These are phyloP conservation scores for Dendrolimus pini DNA, from an alignment of 2,888 invertebrate species.

Conservation along the genomic window DNA sequence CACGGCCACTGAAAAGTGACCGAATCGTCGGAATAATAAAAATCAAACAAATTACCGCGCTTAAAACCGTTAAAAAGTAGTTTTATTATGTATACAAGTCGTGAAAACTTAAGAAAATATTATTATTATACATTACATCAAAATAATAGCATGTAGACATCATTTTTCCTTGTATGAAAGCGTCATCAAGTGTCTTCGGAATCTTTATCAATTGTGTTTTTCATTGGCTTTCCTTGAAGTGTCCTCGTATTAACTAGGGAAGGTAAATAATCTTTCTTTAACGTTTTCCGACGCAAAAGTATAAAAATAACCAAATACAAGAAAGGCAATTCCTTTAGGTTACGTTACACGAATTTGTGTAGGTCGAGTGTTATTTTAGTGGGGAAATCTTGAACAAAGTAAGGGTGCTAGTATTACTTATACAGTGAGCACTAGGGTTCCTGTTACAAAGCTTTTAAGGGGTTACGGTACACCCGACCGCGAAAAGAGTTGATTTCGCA, in stretches of 20 bases:
- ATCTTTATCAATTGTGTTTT: neutral
- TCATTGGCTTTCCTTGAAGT: neutral
- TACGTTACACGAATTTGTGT: neutral
- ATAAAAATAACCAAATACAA: neutral
- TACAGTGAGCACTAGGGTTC: conserved; percentile 11
- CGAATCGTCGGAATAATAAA: too few species aligned
- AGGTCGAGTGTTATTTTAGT: neutral
- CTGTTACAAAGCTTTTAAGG: conserved; percentile 32
- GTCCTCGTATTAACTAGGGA: neutral
- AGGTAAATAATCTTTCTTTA: neutral
- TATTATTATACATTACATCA: too few species aligned
- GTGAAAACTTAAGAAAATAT: too few species aligned
- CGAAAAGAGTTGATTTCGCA: conserved; percentile 39
- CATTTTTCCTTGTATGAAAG: neutral
- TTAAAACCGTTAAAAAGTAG: too few species aligned
- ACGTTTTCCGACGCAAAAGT: neutral
- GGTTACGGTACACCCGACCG: conserved; percentile 22
- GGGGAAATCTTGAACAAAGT: neutral
- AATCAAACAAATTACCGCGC: too few species aligned
- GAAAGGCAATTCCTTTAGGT: neutral
- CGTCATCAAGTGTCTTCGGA: neutral
- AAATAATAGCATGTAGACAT: too few species aligned
- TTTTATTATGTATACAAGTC: too few species aligned
- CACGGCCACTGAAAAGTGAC: too few species aligned
- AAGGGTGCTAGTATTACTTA: neutral